Percentiles rank a stretch among this genome's conserved stretches.
Evolutionary conservation across 1,140 invertebrate genomes (phyloP).

Genomic region (Drosophila kohkoa): DNA sequence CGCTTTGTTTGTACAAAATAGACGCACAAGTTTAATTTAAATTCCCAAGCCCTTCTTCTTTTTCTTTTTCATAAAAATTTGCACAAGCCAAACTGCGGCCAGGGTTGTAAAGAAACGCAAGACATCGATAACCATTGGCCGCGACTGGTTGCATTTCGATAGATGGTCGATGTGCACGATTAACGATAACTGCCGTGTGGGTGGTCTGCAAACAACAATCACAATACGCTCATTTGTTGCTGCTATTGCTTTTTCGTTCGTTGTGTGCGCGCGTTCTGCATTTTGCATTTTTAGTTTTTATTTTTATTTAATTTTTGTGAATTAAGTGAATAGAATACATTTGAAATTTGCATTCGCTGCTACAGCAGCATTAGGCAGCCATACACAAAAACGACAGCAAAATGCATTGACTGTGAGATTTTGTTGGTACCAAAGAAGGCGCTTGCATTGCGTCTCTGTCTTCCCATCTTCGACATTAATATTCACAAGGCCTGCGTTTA

Average conservation of each 20-base stretch:
- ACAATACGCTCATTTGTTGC: slow-evolving; percentile 50
- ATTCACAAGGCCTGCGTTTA: slow-evolving; percentile 49
- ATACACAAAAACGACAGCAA: slow-evolving; percentile 7
- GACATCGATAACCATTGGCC: slow-evolving; percentile 33
- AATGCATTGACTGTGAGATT: slow-evolving; percentile 37
- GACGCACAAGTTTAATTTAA: slow-evolving; percentile 51
- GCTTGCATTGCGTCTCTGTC: slow-evolving; percentile 7
- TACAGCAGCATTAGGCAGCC: background rate
- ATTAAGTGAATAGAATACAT: slow-evolving; percentile 31
- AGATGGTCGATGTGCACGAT: background rate
- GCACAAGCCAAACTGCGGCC: slow-evolving; percentile 52
- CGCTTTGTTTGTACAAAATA: slow-evolving; percentile 33
- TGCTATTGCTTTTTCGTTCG: slow-evolving; percentile 34
- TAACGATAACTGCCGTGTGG: slow-evolving; percentile 36
- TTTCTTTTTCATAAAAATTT: slow-evolving; percentile 58
- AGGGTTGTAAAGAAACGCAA: slow-evolving; percentile 53
- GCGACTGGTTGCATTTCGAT: slow-evolving; percentile 35
- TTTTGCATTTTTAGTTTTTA: slow-evolving; percentile 50
- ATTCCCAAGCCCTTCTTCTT: slow-evolving; percentile 42
- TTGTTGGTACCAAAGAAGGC: slow-evolving; percentile 37
- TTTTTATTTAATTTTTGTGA: slow-evolving; percentile 46
- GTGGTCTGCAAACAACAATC: slow-evolving; percentile 47
- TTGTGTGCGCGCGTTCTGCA: background rate
- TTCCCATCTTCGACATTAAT: slow-evolving; percentile 33
- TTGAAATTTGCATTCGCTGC: background rate